Evolutionary conservation across 2,797 vertebrate genomes (phyloP), one percentile per base, ranked within the genome.

Genomic region (Chrysocyon brachyurus): DNA sequence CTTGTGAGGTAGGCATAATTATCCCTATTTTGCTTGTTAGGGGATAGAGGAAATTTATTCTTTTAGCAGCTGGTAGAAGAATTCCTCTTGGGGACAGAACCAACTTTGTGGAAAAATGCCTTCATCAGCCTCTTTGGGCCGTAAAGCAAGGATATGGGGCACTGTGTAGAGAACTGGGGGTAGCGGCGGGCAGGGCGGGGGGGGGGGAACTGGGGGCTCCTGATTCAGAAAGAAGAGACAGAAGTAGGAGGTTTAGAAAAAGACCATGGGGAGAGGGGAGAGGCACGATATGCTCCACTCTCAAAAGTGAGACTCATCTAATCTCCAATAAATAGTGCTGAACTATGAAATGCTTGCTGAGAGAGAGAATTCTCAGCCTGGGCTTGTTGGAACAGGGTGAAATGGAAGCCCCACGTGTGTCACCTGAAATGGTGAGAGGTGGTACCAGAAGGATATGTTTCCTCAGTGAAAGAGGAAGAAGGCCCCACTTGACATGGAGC

Each of bases 11-110:
- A 72, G n/a, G 79, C 64, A 75, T 28, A 40, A 57, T n/a, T 73
- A 90, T 57, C 59, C 85, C 63, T 54, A 26, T 68, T 90, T 92
- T 91, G n/a, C 33, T 96, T 90, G 52, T 89, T 70, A 75, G 33
- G 22, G 52, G 11, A 59, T 57, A 63, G 46, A 91, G 56, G 68
- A 89, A 78, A 96, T 83, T 33, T 49, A 79, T 73, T 91, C 84
- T 83, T 93, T 92, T 28, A 90, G 84, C 75, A 84, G 82, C 22
- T 73, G n/a, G 26, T 92, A 52, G 33, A 72, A 88, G 46, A 52
- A 79, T 83, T 88, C n/a, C 64, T 95, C 91, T 31, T 75, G 81
- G 57, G 40, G 70, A 91, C 46, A 59, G 79, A 81, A 57, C 24
- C 22, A 46, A 46, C 63, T 97, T 92, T 54, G 33, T 79, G n/a